Percentiles rank a stretch among this genome's conserved stretches.
Conservation (phyloP, 2,113 vertebrate species). For the Phyllostomus discolor region DNA sequence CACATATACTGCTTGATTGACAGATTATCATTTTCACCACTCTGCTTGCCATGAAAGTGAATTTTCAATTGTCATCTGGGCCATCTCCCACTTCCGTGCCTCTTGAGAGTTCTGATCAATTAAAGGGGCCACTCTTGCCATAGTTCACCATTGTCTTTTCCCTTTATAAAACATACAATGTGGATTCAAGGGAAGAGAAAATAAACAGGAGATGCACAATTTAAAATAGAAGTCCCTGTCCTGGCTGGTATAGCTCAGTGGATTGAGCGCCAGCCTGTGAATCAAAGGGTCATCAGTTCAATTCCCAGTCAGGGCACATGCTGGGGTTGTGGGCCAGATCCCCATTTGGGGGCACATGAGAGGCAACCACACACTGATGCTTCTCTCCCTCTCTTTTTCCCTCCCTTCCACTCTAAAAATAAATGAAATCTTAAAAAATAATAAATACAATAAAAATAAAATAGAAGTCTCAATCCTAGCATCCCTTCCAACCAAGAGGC, state of each 20-base stretch:
- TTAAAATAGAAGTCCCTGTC: neutral
- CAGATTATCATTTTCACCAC: neutral
- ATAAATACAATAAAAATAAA: neutral
- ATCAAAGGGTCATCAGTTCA: too few relatives aligned
- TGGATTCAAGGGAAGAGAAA: neutral
- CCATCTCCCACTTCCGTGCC: neutral
- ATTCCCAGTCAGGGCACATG: too few relatives aligned
- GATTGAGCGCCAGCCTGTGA: too few relatives aligned
- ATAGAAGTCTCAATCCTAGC: neutral
- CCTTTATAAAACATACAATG: neutral
- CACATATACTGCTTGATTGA: neutral
- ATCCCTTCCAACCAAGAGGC: neutral
- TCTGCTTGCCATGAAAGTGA: neutral
- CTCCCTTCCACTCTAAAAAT: too few relatives aligned
- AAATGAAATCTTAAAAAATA: too few relatives aligned
- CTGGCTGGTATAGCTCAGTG: too few relatives aligned
- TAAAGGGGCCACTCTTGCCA: neutral
- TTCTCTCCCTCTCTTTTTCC: too few relatives aligned
- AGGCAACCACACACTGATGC: too few relatives aligned
- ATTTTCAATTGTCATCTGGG: neutral
- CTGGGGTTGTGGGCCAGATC: too few relatives aligned
- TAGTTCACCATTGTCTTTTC: neutral
- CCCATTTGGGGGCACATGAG: too few relatives aligned
- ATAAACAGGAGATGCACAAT: neutral
- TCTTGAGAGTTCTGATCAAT: neutral